A percentile compares a stretch with the other conserved stretches of the same genome.
Conservation (phyloP, 2,113 vertebrate species). For the Hypomesus transpacificus region DNA sequence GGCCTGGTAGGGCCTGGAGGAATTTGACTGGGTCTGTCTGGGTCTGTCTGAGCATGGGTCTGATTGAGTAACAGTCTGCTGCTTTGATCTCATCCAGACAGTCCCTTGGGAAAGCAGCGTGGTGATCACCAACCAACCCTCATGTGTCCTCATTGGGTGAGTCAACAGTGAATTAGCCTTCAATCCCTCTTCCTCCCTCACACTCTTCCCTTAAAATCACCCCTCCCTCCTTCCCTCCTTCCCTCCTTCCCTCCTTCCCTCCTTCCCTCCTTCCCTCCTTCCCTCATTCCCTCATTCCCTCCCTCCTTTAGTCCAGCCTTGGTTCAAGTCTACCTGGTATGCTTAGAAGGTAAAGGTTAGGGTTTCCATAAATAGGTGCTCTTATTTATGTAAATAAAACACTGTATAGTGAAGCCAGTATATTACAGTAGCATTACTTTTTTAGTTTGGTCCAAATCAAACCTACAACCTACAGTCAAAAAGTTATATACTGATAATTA, state of each 20-base stretch:
- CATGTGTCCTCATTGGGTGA: conserved; percentile 20
- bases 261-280: neutral
- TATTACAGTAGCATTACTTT: too few relatives aligned
- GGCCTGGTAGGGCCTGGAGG: too few relatives aligned
- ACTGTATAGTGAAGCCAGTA: too few relatives aligned
- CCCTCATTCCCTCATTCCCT: too few relatives aligned
- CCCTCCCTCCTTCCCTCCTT: neutral
- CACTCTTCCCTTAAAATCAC: too few relatives aligned
- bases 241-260: neutral
- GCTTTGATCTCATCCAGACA: conserved; percentile 22
- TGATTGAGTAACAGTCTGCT: neutral
- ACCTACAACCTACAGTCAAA: too few relatives aligned
- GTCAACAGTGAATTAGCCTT: conserved; percentile 16
- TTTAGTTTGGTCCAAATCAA: too few relatives aligned
- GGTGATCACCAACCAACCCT: conserved; percentile 1
- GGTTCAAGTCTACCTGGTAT: neutral
- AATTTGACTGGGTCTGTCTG: too few relatives aligned
- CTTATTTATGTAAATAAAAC: too few relatives aligned
- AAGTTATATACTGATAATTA: too few relatives aligned
- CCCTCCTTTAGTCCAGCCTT: neutral
- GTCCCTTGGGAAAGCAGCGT: neutral
- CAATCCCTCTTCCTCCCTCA: neutral
- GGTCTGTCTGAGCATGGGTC: too few relatives aligned
- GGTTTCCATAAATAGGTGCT: too few relatives aligned
- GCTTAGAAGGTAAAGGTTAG: neutral